A percentile compares a stretch with the other conserved stretches of the same genome.
Conservation (phyloP, 2,113 vertebrate species). For the Conger conger region DNA sequence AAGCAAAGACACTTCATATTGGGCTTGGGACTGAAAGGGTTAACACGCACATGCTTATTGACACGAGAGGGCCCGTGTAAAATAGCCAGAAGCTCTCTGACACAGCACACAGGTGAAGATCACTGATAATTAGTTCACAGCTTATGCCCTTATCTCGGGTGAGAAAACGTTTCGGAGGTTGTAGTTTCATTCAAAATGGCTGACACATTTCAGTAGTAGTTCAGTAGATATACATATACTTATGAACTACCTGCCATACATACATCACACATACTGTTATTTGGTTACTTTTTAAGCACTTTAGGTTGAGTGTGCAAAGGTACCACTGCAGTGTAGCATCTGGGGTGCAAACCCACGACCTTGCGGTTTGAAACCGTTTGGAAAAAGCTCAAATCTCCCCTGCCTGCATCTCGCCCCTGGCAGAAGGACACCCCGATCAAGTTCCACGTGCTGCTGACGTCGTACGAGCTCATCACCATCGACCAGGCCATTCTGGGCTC, state of each 20-base stretch:
- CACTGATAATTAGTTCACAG: not conserved
- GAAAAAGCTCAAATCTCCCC: not conserved
- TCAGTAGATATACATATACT: not conserved
- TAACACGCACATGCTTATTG: not conserved
- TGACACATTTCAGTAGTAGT: not conserved
- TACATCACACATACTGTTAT: not conserved
- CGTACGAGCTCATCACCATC: slow-evolving; percentile 96
- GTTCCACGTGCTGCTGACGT: slow-evolving; percentile 94
- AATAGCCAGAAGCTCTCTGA: not conserved
- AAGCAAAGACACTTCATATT: too few species aligned
- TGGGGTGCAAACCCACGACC: not conserved
- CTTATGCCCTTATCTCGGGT: not conserved
- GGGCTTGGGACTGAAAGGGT: too few species aligned
- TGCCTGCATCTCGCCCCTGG: slow-evolving; percentile 22
- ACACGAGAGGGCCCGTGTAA: not conserved
- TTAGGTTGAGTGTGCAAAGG: not conserved
- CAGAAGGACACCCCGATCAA: slow-evolving; percentile 97
- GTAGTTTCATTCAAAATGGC: not conserved
- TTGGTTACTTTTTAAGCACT: not conserved
- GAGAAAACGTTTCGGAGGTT: not conserved
- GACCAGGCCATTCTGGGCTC: slow-evolving; percentile 95
- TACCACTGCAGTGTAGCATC: not conserved
- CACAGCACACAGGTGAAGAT: not conserved
- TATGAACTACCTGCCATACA: not conserved
- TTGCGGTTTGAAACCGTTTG: not conserved